Base-by-base conservation (phyloP, 1,140 invertebrate species). In the Steinernema feltiae region DNA sequence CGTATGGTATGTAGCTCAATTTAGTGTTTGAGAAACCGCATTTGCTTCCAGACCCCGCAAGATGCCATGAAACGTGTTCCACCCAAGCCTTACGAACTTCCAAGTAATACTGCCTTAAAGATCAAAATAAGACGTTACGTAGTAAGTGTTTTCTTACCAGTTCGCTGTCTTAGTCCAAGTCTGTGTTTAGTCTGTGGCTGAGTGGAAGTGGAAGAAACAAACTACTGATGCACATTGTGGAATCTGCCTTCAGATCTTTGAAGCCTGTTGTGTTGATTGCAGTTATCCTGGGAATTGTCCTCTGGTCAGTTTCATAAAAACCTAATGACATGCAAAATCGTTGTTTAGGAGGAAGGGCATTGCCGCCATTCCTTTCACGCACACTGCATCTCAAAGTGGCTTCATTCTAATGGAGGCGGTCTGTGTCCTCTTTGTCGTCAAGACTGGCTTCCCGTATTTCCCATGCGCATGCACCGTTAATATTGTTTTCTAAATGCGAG, bases 281-380 rank as follows among this genome's bases (percentile, higher is more conserved):
- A 96, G 97, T 89, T 90, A 96, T 81, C 95, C 97, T 41, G 97
- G 97, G 89, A 95, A 98, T 87, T 99, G 96, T 88, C 96, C 97
- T 21, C 88, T 99, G 86, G 91, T 81, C 53, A 30, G 24, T 48
- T 71, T 48, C 24, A 27, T 70, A 41, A 70, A 72, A 76, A 74
- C 46, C 72, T 76, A 53, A 31, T 7, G 30, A 35, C 21, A 24
- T 41, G 24, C 24, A 31, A 12, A 1, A 76, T 75, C 82, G 82
- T 78, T 84, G 75, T 90, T 89, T 77, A 88, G 92, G 96, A 98
- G 78, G 97, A 95, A 94, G 96, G 97, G 77, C 91, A 94, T 83
- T 99, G 97, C 88, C 95, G 94, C 0, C 97, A 99, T 89, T 97
- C 95, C 88, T 99, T 99, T 87, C 97, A 99, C 87, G 98, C 98